phyloP scores from a whole-genome alignment of 2,888 invertebrate genomes.

The Stenurella melanura region DNA sequence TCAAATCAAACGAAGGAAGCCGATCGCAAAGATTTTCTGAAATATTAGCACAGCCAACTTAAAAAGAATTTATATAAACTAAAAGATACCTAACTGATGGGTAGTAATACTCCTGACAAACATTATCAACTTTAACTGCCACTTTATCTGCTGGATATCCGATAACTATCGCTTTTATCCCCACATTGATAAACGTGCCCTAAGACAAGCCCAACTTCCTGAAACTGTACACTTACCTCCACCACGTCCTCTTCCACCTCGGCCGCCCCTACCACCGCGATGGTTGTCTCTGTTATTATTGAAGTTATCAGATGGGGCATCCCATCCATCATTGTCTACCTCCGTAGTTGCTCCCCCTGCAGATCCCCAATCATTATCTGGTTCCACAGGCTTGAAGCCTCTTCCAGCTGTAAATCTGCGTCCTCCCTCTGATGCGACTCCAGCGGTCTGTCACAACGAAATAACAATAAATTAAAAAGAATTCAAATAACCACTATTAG shows the following conservation, averaged over 20 bases:
- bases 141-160: no score
- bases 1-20: no score
- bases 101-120: no score
- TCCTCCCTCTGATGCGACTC: constrained; percentile 73
- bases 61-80: no score
- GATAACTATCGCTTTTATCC: no score
- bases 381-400: constrained; percentile 73
- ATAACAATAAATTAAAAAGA: constrained; percentile 17
- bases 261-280: constrained; percentile 67
- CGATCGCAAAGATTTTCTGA: no score
- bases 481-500: constrained; percentile 4
- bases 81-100: no score
- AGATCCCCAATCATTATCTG: constrained; percentile 23
- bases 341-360: constrained; percentile 42
- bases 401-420: constrained; percentile 75
- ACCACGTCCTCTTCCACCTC: constrained; percentile 42
- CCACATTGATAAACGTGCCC: no score
- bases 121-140: no score
- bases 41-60: no score
- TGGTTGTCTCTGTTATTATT: constrained; percentile 68
- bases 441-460: constrained; percentile 50
- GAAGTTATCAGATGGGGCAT: constrained; percentile 43
- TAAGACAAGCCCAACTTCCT: no score
- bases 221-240: constrained; percentile 29
- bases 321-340: constrained; percentile 47